phyloP scores from a whole-genome alignment of 2,113 vertebrate genomes.

The Oryzias javanicus region DNA sequence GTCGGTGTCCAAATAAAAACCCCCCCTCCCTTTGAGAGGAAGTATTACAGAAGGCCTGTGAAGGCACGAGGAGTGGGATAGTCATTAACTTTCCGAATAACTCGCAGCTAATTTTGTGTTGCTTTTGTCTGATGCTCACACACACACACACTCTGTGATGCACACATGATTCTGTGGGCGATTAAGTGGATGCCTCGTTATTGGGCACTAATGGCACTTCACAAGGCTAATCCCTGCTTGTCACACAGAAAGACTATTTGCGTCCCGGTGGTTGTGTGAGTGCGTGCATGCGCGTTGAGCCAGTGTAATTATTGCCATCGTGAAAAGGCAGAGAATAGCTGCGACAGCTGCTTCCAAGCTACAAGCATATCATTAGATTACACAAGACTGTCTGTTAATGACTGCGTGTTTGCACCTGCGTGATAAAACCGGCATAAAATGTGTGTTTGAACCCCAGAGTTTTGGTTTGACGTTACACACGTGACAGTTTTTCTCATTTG shows the following conservation, averaged over 20 bases:
- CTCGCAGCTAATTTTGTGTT: constrained; percentile 49
- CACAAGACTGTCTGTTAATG: constrained; percentile 44
- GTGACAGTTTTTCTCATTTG: neutral
- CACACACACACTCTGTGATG: neutral
- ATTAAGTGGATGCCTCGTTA: constrained; percentile 69
- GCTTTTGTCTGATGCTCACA: neutral
- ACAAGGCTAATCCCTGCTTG: constrained; percentile 60
- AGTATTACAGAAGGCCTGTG: neutral
- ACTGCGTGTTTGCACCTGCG: constrained; percentile 10
- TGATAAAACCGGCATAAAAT: neutral
- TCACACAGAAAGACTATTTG: constrained; percentile 53
- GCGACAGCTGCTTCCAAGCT: constrained; percentile 46
- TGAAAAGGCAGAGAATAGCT: constrained; percentile 53
- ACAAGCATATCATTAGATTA: constrained; percentile 52
- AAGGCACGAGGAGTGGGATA: constrained; percentile 22
- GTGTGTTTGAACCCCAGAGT: neutral
- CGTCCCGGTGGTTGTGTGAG: constrained; percentile 4
- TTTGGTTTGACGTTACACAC: neutral
- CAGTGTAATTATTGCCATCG: constrained; percentile 59
- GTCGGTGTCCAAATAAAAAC: neutral
- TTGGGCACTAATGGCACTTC: constrained; percentile 66
- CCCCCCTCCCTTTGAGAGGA: neutral
- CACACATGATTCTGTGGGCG: constrained; percentile 54
- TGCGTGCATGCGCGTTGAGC: constrained; percentile 4
- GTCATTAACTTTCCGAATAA: constrained; percentile 39